Conservation (phyloP, 2,888 invertebrate species). For the Clitarchus hookeri region DNA sequence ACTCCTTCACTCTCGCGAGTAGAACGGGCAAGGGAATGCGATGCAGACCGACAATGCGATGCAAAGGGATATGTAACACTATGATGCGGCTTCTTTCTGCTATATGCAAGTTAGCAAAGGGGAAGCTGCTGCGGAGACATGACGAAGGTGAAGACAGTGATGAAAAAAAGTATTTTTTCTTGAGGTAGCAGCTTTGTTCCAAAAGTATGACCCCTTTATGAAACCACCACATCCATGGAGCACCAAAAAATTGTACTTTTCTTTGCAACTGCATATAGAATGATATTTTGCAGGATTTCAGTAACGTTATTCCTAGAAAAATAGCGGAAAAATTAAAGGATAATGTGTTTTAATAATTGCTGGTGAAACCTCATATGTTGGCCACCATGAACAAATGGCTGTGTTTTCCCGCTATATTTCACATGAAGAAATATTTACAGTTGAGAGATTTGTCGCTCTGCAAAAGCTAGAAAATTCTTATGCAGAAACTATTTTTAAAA, state of each 20-base stretch:
- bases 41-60: no score
- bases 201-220: neutral
- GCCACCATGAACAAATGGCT: neutral
- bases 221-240: neutral
- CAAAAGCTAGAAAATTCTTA: neutral
- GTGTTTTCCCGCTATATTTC: conserved; percentile 19
- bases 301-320: neutral
- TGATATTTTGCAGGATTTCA: neutral
- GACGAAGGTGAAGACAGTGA: neutral
- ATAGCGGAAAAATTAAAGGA: conserved; percentile 15
- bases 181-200: neutral
- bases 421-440: neutral
- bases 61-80: no score
- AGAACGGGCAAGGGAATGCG: no score
- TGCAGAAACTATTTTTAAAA: conserved; percentile 18
- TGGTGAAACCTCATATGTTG: conserved; percentile 2
- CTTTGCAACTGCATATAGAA: neutral
- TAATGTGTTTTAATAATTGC: neutral
- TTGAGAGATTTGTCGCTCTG: neutral
- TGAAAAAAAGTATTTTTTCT: conserved; percentile 1
- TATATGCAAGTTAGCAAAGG: neutral
- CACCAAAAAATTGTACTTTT: no score
- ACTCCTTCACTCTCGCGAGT: no score
- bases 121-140: neutral
- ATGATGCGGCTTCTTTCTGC: neutral